Evolutionary conservation across 2,113 vertebrate genomes (phyloP).

Genomic region (Strix aluco): DNA sequence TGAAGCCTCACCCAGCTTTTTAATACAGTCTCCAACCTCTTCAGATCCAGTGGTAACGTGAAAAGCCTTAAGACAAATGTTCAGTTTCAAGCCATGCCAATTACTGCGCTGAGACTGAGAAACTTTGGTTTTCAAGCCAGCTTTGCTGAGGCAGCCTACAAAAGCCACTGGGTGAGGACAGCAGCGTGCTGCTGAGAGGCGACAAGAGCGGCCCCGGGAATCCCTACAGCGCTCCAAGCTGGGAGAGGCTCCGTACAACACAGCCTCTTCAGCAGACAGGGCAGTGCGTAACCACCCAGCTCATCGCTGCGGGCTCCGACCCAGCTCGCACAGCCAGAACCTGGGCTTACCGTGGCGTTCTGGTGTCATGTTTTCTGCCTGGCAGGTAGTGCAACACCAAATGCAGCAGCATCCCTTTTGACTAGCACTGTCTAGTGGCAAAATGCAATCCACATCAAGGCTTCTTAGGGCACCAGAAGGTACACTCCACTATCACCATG

Average conservation of each 20-base stretch:
- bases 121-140: background rate
- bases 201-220: background rate
- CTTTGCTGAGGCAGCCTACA: background rate
- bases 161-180: background rate
- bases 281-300: background rate
- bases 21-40: background rate
- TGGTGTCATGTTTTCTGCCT: background rate
- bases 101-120: background rate
- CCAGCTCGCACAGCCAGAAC: background rate
- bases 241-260: background rate
- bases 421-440: background rate
- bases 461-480: background rate
- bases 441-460: background rate
- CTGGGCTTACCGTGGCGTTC: background rate
- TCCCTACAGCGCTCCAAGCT: background rate
- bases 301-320: background rate
- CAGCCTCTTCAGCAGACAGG: background rate
- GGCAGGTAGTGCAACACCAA: background rate
- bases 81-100: accelerated
- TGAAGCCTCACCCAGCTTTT: background rate
- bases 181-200: background rate
- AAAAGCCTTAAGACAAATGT: background rate
- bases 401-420: background rate
- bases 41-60: background rate
- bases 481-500: no score